These are phyloP conservation scores for Pseudomyrmex sp. DNA, from an alignment of 1,140 invertebrate species.

Conservation along the genomic window DNA sequence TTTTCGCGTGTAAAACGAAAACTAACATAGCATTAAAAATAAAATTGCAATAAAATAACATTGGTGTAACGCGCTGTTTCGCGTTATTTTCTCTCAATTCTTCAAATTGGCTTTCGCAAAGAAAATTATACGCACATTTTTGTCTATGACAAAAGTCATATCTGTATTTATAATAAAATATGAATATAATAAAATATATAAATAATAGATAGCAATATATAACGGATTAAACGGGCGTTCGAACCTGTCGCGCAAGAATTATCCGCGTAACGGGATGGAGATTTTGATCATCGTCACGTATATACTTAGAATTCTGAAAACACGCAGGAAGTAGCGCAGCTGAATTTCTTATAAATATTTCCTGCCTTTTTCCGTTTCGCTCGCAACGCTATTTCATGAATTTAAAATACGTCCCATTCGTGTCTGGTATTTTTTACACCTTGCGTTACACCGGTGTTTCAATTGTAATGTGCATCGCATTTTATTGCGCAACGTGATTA, in stretches of 20 bases:
- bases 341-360: conserved; percentile 47
- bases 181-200: background rate
- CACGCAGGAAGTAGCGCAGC: background rate
- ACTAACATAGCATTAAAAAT: background rate
- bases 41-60: no score
- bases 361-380: background rate
- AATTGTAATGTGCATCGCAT: background rate
- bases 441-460: background rate
- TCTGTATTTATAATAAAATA: background rate
- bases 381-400: conserved; percentile 2
- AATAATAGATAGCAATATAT: background rate
- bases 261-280: background rate
- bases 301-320: conserved; percentile 32
- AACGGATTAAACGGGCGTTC: background rate
- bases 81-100: background rate
- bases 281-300: conserved; percentile 35
- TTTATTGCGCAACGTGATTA: background rate
- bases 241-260: background rate
- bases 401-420: background rate
- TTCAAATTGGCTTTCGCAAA: no score
- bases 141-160: background rate
- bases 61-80: no score
- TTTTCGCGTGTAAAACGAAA: background rate
- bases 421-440: background rate
- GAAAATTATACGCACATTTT: no score